phyloP scores from a whole-genome alignment of 2,888 invertebrate genomes.

The Rhamnusium bicolor region DNA sequence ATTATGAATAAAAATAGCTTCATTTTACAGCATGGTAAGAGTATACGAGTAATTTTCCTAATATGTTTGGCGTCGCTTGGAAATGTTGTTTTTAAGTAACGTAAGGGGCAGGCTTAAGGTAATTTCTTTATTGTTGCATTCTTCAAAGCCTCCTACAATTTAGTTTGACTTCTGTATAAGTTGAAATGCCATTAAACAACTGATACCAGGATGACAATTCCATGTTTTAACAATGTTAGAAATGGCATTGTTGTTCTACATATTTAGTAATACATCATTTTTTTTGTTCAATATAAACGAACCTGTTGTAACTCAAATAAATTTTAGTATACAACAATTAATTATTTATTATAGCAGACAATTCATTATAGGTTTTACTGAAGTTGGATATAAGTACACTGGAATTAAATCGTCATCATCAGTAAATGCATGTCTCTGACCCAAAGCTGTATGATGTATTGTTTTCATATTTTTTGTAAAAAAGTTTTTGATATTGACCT shows the following conservation, averaged over 20 bases:
- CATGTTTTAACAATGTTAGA: not conserved
- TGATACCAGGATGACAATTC: not conserved
- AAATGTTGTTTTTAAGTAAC: too few species aligned
- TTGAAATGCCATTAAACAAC: too few species aligned
- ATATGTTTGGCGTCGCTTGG: too few species aligned
- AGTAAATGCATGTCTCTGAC: too few species aligned
- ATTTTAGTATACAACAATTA: too few species aligned
- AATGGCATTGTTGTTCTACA: not conserved
- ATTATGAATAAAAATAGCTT: too few species aligned
- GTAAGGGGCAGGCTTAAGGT: too few species aligned
- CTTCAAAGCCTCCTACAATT: too few species aligned
- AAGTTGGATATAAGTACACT: not conserved
- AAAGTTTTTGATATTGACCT: not conserved
- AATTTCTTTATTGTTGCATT: too few species aligned
- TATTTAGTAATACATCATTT: not conserved
- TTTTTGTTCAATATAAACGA: not conserved
- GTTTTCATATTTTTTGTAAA: not conserved
- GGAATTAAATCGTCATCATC: not conserved
- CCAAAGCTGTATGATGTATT: not conserved
- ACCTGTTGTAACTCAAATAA: not conserved
- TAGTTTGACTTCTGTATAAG: too few species aligned
- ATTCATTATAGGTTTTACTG: not conserved
- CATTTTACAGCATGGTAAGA: too few species aligned
- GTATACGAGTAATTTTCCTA: too few species aligned
- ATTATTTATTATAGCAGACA: not conserved